phyloP scores from a whole-genome alignment of 2,797 vertebrate genomes.

The Holocentrus rufus region DNA sequence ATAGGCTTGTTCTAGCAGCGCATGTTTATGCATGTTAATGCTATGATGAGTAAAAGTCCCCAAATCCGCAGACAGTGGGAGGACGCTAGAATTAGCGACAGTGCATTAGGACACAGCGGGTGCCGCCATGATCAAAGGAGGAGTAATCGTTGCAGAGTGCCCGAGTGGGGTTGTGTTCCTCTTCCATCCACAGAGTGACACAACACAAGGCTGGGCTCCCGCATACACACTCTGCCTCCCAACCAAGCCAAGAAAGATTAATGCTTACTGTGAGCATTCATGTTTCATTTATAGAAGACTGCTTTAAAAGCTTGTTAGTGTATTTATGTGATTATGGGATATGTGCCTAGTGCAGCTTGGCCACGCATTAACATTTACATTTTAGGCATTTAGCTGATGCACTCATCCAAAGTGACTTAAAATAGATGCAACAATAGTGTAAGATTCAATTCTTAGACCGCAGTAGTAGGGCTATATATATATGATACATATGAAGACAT shows the following conservation, averaged over 20 bases:
- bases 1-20: slow-evolving; percentile 43
- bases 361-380: slow-evolving; percentile 53
- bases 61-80: slow-evolving; percentile 60
- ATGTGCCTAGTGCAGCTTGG: slow-evolving; percentile 46
- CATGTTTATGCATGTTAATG: slow-evolving; percentile 49
- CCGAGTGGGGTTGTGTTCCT: slow-evolving; percentile 58
- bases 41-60: slow-evolving; percentile 44
- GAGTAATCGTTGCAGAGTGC: slow-evolving; percentile 62
- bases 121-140: slow-evolving; percentile 70
- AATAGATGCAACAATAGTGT: slow-evolving; percentile 30
- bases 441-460: slow-evolving; percentile 20
- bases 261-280: slow-evolving; percentile 53
- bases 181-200: slow-evolving; percentile 42
- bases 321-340: slow-evolving; percentile 65
- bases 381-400: slow-evolving; percentile 35
- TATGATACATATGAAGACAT: background rate
- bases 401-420: slow-evolving; percentile 43
- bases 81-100: slow-evolving; percentile 67
- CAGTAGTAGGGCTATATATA: too few relatives aligned
- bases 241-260: slow-evolving; percentile 56
- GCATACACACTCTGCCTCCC: slow-evolving; percentile 25
- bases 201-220: slow-evolving; percentile 21
- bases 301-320: slow-evolving; percentile 69
- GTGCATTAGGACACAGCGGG: slow-evolving; percentile 68
- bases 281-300: slow-evolving; percentile 68